A percentile compares a stretch with the other conserved stretches of the same genome.
Evolutionary conservation across 1,140 invertebrate species (phyloP).

Genomic region (Cyrtorhinus lividipennis): DNA sequence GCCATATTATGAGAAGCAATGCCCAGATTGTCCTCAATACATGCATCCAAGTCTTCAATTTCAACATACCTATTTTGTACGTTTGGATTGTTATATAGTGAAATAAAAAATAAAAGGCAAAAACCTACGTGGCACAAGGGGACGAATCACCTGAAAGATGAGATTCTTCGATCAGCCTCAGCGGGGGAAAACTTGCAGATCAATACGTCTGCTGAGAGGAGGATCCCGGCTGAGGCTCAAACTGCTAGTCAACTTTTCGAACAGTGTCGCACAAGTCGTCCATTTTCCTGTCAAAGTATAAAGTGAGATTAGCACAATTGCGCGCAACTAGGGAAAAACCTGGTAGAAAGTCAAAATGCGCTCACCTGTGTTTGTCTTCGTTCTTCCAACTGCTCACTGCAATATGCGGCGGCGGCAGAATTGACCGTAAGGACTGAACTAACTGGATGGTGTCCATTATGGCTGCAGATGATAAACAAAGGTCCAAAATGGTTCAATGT

Average conservation of each 20-base stretch:
- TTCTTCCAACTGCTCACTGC: constrained; percentile 77
- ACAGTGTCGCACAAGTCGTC: background rate
- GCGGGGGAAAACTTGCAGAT: background rate
- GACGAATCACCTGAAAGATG: background rate
- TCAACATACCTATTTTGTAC: background rate
- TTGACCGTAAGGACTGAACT: constrained; percentile 65
- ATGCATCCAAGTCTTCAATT: background rate
- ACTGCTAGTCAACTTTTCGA: background rate
- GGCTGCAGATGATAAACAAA: constrained; percentile 38
- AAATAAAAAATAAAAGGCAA: background rate
- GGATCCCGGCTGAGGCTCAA: background rate
- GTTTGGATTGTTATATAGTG: background rate
- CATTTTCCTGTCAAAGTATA: background rate
- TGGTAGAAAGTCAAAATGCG: background rate
- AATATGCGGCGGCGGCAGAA: constrained; percentile 67
- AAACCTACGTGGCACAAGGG: too few relatives aligned
- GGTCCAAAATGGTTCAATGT: background rate
- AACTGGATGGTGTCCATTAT: constrained; percentile 70
- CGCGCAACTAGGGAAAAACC: background rate
- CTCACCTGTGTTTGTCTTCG: constrained; percentile 50
- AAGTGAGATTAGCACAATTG: background rate
- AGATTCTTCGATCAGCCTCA: background rate
- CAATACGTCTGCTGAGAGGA: background rate
- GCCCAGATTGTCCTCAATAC: background rate
- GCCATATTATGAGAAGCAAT: too few relatives aligned